These are phyloP conservation scores for Copsychus sechellarum DNA, from an alignment of 2,113 vertebrate species.

Conservation along the genomic window DNA sequence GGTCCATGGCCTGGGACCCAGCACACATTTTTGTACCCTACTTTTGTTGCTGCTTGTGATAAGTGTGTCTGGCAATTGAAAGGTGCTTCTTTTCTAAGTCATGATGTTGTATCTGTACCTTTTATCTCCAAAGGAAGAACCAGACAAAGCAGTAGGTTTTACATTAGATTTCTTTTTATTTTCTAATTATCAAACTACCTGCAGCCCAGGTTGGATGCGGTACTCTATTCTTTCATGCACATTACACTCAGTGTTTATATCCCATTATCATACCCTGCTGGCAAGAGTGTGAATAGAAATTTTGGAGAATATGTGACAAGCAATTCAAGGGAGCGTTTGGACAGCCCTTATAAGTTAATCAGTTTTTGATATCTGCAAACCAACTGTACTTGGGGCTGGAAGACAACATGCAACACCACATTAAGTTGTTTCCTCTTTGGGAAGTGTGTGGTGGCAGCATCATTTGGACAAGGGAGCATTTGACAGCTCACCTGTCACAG, in stretches of 20 bases:
- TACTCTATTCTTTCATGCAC: not conserved
- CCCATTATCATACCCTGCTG: slow-evolving; percentile 4
- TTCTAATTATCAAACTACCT: not conserved
- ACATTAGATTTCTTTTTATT: not conserved
- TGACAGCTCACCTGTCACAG: slow-evolving; percentile 86
- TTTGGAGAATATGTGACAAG: not conserved
- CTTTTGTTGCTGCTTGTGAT: not conserved
- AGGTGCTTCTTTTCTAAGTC: not conserved
- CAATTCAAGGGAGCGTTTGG: not conserved
- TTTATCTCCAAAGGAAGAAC: not conserved
- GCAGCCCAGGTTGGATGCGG: not conserved
- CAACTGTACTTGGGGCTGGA: not conserved
- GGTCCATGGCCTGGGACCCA: rapidly evolving
- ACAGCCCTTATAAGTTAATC: slow-evolving; percentile 51
- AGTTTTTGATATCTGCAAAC: slow-evolving; percentile 59
- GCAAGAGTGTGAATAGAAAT: slow-evolving; percentile 14
- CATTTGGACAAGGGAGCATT: slow-evolving; percentile 86
- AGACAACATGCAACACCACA: slow-evolving; percentile 61
- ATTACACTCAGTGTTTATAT: not conserved
- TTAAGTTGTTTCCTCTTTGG: slow-evolving; percentile 86
- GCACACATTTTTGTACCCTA: rapidly evolving
- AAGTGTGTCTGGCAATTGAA: not conserved
- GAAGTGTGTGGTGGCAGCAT: slow-evolving; percentile 76
- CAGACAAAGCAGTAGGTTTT: not conserved
- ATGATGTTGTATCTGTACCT: rapidly evolving